A percentile compares a stretch with the other conserved stretches of the same genome.
Conservation (phyloP, 2,113 vertebrate genomes). For the Coptodon rendalli region DNA sequence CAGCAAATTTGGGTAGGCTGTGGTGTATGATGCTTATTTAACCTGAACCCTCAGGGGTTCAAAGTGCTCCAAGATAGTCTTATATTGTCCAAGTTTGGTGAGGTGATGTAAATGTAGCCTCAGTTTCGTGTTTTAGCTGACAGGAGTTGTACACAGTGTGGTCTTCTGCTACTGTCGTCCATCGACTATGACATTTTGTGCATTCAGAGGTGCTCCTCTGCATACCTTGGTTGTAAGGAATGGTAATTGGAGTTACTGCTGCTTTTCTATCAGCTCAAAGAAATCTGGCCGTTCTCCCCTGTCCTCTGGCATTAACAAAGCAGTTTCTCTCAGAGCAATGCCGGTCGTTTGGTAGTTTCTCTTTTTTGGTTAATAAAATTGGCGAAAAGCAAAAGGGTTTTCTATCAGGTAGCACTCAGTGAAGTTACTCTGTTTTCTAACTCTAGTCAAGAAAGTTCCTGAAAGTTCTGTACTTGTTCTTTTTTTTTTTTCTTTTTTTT, state of each 20-base stretch:
- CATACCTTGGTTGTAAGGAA: background rate
- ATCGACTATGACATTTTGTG: background rate
- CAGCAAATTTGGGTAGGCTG: background rate
- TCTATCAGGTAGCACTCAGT: background rate
- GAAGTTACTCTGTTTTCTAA: background rate
- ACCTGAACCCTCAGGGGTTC: fast-evolving
- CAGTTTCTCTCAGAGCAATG: background rate
- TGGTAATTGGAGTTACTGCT: background rate
- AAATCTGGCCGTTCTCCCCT: fast-evolving
- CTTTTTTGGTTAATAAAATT: background rate
- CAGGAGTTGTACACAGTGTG: background rate
- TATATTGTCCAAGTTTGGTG: background rate
- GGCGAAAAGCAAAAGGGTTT: background rate
- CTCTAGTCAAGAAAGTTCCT: background rate
- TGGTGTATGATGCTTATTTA: background rate
- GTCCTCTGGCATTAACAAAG: background rate
- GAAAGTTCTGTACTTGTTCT: background rate
- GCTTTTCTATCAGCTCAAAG: background rate
- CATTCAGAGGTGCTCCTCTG: background rate
- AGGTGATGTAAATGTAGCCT: background rate
- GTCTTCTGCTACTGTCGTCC: background rate
- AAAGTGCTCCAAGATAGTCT: background rate
- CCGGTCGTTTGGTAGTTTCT: fast-evolving
- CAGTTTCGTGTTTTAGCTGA: fast-evolving
- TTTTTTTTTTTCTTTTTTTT: background rate